Evolutionary conservation across 2,888 invertebrate species (phyloP), one percentile per base, ranked within the genome.

Genomic region (Amblyteles armatorius): DNA sequence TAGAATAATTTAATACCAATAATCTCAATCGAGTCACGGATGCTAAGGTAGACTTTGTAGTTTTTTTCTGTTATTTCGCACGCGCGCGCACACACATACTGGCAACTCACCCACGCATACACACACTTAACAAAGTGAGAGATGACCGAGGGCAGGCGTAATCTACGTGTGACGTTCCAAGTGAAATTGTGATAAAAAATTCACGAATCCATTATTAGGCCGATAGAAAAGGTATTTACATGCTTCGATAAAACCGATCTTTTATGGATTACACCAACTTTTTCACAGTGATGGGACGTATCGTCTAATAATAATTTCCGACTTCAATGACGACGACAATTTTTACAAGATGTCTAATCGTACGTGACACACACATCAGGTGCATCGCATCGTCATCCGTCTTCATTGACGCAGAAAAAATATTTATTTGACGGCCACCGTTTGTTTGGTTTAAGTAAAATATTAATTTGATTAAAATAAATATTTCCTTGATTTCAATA

Each of bases 191-290:
- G 78, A 79, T 73, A 55, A 63, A 74, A 65, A 63, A 65, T 80
- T 77, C 40, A 77, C 67, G 67, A 77, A 77, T 77, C 52, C 36
- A 76, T 85, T 73, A 19, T 88, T 89, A 89, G 89, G 89, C 89
- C 89, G 89, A 89, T 89, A 89, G 89, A 89, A 89, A 89, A 89
- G 83, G 83, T 88, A 87, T 89, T 71, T 71, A 60, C 60, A 60
- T 60, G 60, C 60, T 57, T 57, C 57, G 57, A 57, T 57, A 26
- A 26, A 57, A 57, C 57, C 22, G 26, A 22, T 26, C 4, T 3
- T 60, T 60, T 22, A 26, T 57, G 57, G 60, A 60, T 60, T 60
- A 60, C 29, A 60, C 60, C 60, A 33, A 60, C 29, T 29, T 26
- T 60, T 60, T 60, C 33, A 60, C 60, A 60, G 60, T 29, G 11